Base-by-base conservation (phyloP, 2,113 vertebrate species). In the Chamaetylas fuelleborni region DNA sequence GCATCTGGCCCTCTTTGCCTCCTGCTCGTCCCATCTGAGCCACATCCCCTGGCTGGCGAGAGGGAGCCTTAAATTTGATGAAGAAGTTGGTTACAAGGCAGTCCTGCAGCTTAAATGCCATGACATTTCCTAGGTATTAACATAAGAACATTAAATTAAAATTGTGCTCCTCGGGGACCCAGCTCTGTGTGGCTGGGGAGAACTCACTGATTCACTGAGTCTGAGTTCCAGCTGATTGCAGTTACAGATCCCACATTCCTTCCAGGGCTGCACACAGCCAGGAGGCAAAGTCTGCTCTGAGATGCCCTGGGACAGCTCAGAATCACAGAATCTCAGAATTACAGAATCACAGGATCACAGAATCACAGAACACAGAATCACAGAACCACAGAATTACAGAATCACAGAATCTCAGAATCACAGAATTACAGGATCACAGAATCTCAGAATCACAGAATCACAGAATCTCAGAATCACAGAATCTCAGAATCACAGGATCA, bases 91-190 rank as follows among this genome's bases (percentile, higher is more conserved):
- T 67, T 95, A 28, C 67, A 33, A 17, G 18, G 60, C 56, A 74
- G 80, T 56, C 90, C 88, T 78, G 82, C 33, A 45, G 88, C 86
- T 88, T 83, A 95, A 97, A 97, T 96, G 95, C 85, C 88, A 7
- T 61, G 93, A 77, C 95, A 96, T 95, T 97, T 96, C 34, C 60
- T 5, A 67, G 79, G 66, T 71, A 93, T 94, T 95, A 95, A 81
- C 79, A 72, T 33, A 67, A 94, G 93, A 88, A 78, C 88, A 24
- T 95, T 88, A 73, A 93, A 93, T 96, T 86, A 92, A 81, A 86
- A 83, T 66, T 6, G 13, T 1, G 23, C 38, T 81, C 93, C 71
- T n/a, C 0, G 1, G 67, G 90, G 90, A 38, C 2, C 5, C 20
- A 14, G 91, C 58, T 77, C 61, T 2, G 2, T 48, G 67, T 8